These are phyloP conservation scores for Orthonyx spaldingii DNA, from an alignment of 2,113 vertebrate genomes.

Conservation along the genomic window DNA sequence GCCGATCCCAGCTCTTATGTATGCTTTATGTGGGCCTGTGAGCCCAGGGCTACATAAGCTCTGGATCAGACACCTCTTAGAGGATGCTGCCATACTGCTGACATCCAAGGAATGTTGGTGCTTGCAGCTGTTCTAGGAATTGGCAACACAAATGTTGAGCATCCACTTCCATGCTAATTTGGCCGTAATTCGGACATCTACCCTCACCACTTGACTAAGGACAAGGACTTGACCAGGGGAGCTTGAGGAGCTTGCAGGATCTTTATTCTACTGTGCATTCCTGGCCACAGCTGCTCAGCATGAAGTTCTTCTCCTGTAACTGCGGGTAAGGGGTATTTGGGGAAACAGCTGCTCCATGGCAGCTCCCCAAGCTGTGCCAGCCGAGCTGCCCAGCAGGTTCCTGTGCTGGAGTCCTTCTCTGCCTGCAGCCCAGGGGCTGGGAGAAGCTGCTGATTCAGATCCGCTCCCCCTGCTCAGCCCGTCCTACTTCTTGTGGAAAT, in stretches of 20 bases:
- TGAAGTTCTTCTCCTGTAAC: background rate
- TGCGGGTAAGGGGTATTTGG: background rate
- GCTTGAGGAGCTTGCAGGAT: background rate
- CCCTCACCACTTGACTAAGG: background rate
- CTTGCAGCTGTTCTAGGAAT: background rate
- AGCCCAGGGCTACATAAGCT: background rate
- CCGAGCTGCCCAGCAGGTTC: background rate
- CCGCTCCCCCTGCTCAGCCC: background rate
- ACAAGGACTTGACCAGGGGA: background rate
- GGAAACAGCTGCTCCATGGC: background rate
- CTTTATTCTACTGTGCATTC: background rate
- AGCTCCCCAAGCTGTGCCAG: background rate
- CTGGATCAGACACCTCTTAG: background rate
- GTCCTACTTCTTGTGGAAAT: background rate
- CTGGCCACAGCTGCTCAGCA: background rate
- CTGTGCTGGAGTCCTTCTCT: background rate
- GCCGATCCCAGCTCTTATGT: background rate
- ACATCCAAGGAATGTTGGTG: background rate
- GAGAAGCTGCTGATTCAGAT: conserved; percentile 2
- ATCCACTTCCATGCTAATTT: background rate
- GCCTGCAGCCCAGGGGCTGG: background rate
- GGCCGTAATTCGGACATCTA: background rate
- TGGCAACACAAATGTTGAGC: background rate
- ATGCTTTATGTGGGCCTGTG: background rate
- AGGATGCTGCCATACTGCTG: background rate